Evolutionary conservation across 2,888 invertebrate genomes (phyloP).

Genomic region (Lithophane leautieri): DNA sequence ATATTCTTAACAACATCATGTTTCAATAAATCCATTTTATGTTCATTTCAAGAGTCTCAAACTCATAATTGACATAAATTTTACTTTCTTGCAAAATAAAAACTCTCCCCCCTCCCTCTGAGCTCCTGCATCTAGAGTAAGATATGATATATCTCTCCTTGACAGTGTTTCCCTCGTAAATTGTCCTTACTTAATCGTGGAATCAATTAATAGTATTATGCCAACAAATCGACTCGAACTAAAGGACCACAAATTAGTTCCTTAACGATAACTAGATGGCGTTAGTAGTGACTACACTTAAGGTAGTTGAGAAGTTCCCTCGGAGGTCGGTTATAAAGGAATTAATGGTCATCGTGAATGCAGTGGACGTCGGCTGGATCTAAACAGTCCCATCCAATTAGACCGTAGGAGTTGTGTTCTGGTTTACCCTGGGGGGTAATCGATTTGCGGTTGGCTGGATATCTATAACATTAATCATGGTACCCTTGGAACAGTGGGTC

Average conservation of each 20-base stretch:
- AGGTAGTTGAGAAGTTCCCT: conserved; percentile 4
- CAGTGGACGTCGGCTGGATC: conserved; percentile 35
- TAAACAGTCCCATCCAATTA: conserved; percentile 55
- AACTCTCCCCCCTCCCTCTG: rapidly evolving
- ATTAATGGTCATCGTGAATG: conserved; percentile 43
- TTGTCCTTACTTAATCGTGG: conserved; percentile 7
- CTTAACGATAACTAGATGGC: conserved; percentile 33
- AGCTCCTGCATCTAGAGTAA: background rate
- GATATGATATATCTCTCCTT: background rate
- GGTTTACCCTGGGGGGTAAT: conserved; percentile 29
- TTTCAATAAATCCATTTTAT: background rate
- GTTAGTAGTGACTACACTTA: conserved; percentile 24
- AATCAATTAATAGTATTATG: conserved; percentile 24
- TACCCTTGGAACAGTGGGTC: conserved; percentile 14
- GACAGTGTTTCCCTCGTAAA: conserved; percentile 13
- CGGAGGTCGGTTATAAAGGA: background rate
- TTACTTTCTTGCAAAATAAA: background rate
- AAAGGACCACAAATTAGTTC: conserved; percentile 32
- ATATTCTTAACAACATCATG: background rate
- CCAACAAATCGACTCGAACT: conserved; percentile 29
- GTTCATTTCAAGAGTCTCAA: background rate
- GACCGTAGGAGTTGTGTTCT: conserved; percentile 16
- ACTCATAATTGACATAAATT: background rate
- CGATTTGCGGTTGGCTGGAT: conserved; percentile 22
- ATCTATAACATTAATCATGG: conserved; percentile 30